These are phyloP conservation scores for Solenopsis invicta DNA, from an alignment of 1,140 invertebrate genomes.

Conservation along the genomic window DNA sequence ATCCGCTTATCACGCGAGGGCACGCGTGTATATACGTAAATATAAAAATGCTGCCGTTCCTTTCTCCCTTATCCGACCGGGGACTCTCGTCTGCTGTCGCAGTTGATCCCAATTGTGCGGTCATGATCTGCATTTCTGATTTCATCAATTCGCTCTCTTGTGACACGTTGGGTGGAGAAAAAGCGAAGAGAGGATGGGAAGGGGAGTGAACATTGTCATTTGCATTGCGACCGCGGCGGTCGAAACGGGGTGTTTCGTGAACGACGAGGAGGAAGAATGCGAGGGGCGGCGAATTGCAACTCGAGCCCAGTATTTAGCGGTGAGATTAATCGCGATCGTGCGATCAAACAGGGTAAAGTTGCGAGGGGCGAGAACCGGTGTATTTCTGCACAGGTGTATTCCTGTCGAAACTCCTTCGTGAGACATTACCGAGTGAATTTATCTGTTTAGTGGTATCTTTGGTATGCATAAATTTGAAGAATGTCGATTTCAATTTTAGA, in stretches of 20 bases:
- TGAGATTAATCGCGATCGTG: conserved; percentile 50
- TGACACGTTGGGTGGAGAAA: conserved; percentile 62
- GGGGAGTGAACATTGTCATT: conserved; percentile 57
- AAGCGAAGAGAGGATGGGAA: conserved; percentile 14
- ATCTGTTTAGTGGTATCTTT: neutral
- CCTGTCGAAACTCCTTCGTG: conserved; percentile 29
- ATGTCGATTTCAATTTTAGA: neutral
- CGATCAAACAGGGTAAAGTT: neutral
- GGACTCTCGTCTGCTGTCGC: conserved; percentile 14
- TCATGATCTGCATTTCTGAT: conserved; percentile 83
- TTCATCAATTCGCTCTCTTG: conserved; percentile 78
- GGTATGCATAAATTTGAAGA: neutral
- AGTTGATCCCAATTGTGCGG: conserved; percentile 76
- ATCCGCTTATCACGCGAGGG: conserved; percentile 75
- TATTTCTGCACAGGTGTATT: conserved; percentile 33
- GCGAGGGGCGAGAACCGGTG: neutral
- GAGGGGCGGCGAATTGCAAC: conserved; percentile 30
- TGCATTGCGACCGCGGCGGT: conserved; percentile 55
- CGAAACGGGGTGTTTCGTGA: conserved; percentile 38
- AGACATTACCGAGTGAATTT: neutral
- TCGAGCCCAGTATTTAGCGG: conserved; percentile 49
- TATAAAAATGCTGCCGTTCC: conserved; percentile 16
- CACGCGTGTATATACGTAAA: conserved; percentile 8
- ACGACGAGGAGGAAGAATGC: conserved; percentile 47
- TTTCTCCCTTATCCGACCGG: conserved; percentile 26